Conservation (phyloP, 2,113 vertebrate species). For the Smithornis capensis region DNA sequence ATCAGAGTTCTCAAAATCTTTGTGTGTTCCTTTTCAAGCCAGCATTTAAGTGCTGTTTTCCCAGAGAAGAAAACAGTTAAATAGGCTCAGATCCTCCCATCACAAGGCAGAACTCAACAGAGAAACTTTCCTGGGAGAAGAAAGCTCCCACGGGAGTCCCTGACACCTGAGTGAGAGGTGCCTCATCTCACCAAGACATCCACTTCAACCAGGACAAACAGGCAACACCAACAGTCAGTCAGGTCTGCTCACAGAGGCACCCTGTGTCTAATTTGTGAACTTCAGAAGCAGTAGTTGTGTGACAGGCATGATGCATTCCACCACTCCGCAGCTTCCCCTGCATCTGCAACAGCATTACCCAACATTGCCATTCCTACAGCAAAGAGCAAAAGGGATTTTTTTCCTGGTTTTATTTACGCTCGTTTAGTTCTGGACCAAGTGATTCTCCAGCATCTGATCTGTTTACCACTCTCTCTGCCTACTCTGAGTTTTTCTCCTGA, state of each 20-base stretch:
- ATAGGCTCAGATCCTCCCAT: not conserved
- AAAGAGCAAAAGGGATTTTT: not conserved
- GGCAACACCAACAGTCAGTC: not conserved
- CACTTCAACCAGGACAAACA: not conserved
- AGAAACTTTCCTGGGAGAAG: not conserved
- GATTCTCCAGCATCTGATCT: not conserved
- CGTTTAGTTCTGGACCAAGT: not conserved
- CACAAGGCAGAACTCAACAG: not conserved
- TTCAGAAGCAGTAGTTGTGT: not conserved
- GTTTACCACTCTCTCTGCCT: not conserved
- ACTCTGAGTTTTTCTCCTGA: not conserved
- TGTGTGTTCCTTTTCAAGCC: not conserved
- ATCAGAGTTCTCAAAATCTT: not conserved
- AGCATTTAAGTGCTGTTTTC: not conserved
- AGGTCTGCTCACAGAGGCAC: not conserved
- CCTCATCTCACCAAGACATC: not conserved
- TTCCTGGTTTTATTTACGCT: not conserved
- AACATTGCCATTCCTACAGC: accelerated
- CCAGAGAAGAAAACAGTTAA: not conserved
- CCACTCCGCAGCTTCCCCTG: not conserved
- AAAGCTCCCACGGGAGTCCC: not conserved
- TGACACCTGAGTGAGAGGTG: not conserved
- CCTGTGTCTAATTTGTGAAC: not conserved
- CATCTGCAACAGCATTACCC: accelerated
- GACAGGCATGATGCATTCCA: accelerated